Conservation (phyloP, 2,888 invertebrate genomes). For the Pyrrhia umbra region DNA sequence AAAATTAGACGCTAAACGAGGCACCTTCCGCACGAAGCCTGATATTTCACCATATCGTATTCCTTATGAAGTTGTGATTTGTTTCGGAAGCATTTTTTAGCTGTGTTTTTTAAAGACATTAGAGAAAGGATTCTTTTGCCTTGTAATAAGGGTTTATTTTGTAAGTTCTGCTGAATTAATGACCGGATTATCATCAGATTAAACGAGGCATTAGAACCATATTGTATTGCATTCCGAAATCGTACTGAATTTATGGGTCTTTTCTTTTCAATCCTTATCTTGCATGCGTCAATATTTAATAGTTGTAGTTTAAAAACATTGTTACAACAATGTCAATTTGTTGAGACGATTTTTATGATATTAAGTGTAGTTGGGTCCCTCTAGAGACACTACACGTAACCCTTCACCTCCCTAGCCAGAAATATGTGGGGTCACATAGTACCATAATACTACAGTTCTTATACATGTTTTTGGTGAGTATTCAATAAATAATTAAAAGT, state of each 20-base stretch:
- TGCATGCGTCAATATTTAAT: constrained; percentile 38
- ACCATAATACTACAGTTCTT: constrained; percentile 15
- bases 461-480: constrained; percentile 24
- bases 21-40: not conserved
- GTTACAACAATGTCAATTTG: constrained; percentile 72
- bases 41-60: constrained; percentile 45
- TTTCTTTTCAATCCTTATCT: constrained; percentile 41
- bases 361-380: constrained; percentile 39
- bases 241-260: constrained; percentile 63
- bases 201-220: constrained; percentile 20
- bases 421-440: not conserved
- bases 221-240: constrained; percentile 73
- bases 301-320: constrained; percentile 54
- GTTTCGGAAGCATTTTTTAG: constrained; percentile 43
- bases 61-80: constrained; percentile 43
- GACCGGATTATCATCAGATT: constrained; percentile 7
- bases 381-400: constrained; percentile 10
- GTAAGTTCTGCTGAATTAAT: not conserved
- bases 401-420: constrained; percentile 7
- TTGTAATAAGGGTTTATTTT: constrained; percentile 4
- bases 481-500: constrained; percentile 4
- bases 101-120: constrained; percentile 44
- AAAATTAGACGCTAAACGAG: not conserved
- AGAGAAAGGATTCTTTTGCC: constrained; percentile 31
- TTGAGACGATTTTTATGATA: constrained; percentile 52